Evolutionary conservation across 2,797 vertebrate genomes (phyloP).

Genomic region (Numenius phaeopus): DNA sequence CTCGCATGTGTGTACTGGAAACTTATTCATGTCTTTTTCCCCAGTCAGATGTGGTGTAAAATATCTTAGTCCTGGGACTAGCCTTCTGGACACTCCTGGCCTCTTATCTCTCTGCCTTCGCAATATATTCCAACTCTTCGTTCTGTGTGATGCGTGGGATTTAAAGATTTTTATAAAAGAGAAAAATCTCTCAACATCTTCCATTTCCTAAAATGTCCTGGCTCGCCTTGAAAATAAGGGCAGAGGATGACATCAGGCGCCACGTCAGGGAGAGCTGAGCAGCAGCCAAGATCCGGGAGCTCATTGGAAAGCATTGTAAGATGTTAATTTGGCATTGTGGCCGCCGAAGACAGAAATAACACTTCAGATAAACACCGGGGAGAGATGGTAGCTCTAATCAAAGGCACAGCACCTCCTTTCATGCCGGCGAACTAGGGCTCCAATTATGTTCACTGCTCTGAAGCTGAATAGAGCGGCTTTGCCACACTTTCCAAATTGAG

Average conservation of each 20-base stretch:
- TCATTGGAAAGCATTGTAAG: constrained; percentile 68
- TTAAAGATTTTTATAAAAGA: background rate
- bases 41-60: background rate
- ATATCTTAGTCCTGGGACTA: background rate
- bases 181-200: background rate
- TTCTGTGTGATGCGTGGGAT: background rate
- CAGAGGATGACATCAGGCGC: constrained; percentile 57
- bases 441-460: constrained; percentile 73
- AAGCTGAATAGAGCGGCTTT: constrained; percentile 71
- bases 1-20: background rate
- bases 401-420: constrained; percentile 70
- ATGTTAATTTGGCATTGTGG: constrained; percentile 69
- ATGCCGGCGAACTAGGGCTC: constrained; percentile 63
- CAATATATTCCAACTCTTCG: background rate
- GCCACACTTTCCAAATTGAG: constrained; percentile 70
- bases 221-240: constrained; percentile 39
- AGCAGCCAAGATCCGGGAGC: constrained; percentile 60
- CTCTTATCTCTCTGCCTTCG: background rate
- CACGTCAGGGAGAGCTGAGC: constrained; percentile 21
- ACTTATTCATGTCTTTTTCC: background rate
- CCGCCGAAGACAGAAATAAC: constrained; percentile 72
- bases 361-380: constrained; percentile 68
- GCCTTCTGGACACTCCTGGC: background rate
- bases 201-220: background rate
- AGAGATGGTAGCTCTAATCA: constrained; percentile 69